Conservation (phyloP, 2,797 vertebrate species). For the Holocentrus rufus region DNA sequence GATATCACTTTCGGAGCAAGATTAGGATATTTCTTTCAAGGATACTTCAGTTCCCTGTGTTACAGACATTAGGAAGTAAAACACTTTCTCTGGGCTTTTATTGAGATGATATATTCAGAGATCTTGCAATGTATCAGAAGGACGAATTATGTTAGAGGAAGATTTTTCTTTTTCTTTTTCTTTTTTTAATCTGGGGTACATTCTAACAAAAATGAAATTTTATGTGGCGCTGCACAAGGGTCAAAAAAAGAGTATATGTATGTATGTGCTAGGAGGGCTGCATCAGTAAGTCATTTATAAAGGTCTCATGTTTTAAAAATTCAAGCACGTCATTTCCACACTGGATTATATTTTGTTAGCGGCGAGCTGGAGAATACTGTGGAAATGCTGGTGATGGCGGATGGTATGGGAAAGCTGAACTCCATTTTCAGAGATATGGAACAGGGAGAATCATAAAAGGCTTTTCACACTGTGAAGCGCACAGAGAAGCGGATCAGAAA, state of each 20-base stretch:
- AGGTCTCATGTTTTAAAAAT: neutral
- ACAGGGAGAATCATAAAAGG: slow-evolving; percentile 68
- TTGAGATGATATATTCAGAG: neutral
- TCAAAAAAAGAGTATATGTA: neutral
- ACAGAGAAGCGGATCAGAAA: slow-evolving; percentile 66
- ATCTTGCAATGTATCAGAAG: neutral
- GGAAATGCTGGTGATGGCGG: slow-evolving; percentile 4
- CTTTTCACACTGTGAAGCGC: slow-evolving; percentile 72
- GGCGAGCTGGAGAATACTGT: neutral
- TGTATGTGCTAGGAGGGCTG: no score
- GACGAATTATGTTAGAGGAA: neutral
- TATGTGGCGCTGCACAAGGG: neutral
- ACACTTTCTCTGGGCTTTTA: neutral
- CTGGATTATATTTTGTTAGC: slow-evolving; percentile 14
- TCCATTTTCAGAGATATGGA: slow-evolving; percentile 58
- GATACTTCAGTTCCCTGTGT: neutral
- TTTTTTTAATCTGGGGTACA: neutral
- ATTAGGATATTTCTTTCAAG: neutral
- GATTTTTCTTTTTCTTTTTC: neutral
- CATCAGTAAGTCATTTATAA: neutral
- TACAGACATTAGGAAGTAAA: neutral
- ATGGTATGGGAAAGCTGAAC: slow-evolving; percentile 30
- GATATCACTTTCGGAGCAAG: neutral
- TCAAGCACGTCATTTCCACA: slow-evolving; percentile 6
- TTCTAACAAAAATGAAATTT: neutral